Evolutionary conservation across 2,797 vertebrate species (phyloP).

Genomic region (Neosilurus hyrtlii): DNA sequence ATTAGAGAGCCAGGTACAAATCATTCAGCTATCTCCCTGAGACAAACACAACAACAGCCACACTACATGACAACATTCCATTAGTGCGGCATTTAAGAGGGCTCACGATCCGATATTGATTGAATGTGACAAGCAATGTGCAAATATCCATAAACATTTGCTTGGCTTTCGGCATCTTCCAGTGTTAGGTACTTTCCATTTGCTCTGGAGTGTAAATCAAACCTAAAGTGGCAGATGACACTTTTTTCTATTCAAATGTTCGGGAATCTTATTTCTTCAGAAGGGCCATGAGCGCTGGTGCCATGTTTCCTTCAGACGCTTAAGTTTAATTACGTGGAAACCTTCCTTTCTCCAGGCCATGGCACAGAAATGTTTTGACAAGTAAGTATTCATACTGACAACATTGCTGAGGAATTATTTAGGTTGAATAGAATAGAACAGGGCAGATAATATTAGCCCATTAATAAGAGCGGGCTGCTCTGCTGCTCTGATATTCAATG

Average conservation of each 20-base stretch:
- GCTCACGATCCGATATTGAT: constrained; percentile 43
- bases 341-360: constrained; percentile 44
- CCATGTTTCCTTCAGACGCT: constrained; percentile 49
- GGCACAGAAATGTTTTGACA: constrained; percentile 55
- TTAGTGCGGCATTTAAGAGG: constrained; percentile 55
- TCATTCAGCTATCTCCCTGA: constrained; percentile 56
- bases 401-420: constrained; percentile 51
- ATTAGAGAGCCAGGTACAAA: constrained; percentile 57
- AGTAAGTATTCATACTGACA: constrained; percentile 50
- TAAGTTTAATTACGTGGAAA: constrained; percentile 55
- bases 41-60: constrained; percentile 53
- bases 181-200: constrained; percentile 43
- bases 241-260: constrained; percentile 47
- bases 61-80: constrained; percentile 59
- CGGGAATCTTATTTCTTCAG: constrained; percentile 43
- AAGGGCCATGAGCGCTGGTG: constrained; percentile 46
- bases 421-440: constrained; percentile 49
- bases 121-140: constrained; percentile 40
- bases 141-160: constrained; percentile 47
- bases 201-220: constrained; percentile 49
- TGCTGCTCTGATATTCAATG: constrained; percentile 52
- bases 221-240: constrained; percentile 49
- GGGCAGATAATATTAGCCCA: constrained; percentile 54
- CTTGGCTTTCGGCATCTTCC: constrained; percentile 45
- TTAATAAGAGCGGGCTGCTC: constrained; percentile 49